Conservation (phyloP, 2,888 invertebrate species). For the Leucophenga maculata region DNA sequence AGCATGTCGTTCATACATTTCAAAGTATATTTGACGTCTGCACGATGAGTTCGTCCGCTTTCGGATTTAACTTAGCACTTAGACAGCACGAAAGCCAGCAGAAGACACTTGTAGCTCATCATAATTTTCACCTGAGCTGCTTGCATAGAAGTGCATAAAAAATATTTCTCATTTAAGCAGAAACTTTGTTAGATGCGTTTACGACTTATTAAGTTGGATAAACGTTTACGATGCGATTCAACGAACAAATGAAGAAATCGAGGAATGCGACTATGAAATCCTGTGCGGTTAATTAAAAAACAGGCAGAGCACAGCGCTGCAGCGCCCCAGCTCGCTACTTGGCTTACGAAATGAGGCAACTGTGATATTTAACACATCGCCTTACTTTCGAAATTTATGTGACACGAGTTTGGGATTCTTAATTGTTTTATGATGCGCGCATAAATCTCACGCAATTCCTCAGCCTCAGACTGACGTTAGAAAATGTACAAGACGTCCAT, state of each 20-base stretch:
- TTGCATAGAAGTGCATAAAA: constrained; percentile 5
- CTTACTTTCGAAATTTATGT: constrained; percentile 56
- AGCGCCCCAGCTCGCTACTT: constrained; percentile 5
- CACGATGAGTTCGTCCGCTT: too few species aligned
- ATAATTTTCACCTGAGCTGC: not conserved
- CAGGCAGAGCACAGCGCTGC: constrained; percentile 19
- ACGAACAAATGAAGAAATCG: constrained; percentile 42
- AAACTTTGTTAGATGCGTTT: constrained; percentile 62
- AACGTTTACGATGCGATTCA: constrained; percentile 67
- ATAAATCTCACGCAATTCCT: constrained; percentile 55
- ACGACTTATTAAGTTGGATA: constrained; percentile 68
- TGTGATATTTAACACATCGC: constrained; percentile 60
- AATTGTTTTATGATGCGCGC: constrained; percentile 65
- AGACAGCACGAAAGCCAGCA: not conserved
- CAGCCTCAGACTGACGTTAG: constrained; percentile 26
- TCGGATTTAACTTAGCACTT: too few species aligned
- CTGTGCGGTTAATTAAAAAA: constrained; percentile 66
- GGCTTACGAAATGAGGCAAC: constrained; percentile 4
- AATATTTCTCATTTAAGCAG: constrained; percentile 19
- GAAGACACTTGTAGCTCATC: not conserved
- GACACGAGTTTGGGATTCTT: constrained; percentile 66
- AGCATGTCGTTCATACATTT: too few species aligned
- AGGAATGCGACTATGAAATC: constrained; percentile 42
- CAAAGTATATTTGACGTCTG: not conserved
- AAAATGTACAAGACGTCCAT: constrained; percentile 28